Evolutionary conservation across 1,140 invertebrate species (phyloP).

Genomic region (Temnothorax curvispinosus): DNA sequence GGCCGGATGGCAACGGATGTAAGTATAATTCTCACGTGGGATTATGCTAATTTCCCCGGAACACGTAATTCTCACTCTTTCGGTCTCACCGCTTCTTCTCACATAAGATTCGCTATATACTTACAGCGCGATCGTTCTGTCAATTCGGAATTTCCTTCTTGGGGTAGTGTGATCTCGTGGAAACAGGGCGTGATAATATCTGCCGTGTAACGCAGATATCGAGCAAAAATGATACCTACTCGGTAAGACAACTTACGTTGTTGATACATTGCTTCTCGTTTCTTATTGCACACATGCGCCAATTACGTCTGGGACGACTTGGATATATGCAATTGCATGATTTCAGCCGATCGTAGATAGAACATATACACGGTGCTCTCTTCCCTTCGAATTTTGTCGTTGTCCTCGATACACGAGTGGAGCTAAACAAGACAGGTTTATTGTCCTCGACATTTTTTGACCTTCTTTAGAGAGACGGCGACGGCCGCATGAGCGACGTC

Average conservation of each 20-base stretch:
- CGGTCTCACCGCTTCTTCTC: background rate
- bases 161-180: background rate
- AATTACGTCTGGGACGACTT: background rate
- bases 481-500: slow-evolving; percentile 41
- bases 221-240: background rate
- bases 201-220: background rate
- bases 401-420: slow-evolving; percentile 13
- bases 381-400: slow-evolving; percentile 22
- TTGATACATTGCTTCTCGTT: background rate
- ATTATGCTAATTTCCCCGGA: slow-evolving; percentile 25
- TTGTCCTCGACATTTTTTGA: slow-evolving; percentile 60
- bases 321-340: background rate
- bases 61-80: background rate
- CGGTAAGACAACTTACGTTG: background rate
- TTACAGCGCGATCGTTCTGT: background rate
- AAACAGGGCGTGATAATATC: background rate
- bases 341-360: background rate
- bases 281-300: background rate
- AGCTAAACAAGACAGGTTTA: slow-evolving; percentile 54
- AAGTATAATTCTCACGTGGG: background rate
- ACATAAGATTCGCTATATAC: background rate
- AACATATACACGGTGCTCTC: background rate
- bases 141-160: background rate
- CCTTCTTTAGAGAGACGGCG: slow-evolving; percentile 56
- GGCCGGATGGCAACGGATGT: background rate